phyloP scores from a whole-genome alignment of 2,797 vertebrate genomes.

The Intellagama lesueurii region DNA sequence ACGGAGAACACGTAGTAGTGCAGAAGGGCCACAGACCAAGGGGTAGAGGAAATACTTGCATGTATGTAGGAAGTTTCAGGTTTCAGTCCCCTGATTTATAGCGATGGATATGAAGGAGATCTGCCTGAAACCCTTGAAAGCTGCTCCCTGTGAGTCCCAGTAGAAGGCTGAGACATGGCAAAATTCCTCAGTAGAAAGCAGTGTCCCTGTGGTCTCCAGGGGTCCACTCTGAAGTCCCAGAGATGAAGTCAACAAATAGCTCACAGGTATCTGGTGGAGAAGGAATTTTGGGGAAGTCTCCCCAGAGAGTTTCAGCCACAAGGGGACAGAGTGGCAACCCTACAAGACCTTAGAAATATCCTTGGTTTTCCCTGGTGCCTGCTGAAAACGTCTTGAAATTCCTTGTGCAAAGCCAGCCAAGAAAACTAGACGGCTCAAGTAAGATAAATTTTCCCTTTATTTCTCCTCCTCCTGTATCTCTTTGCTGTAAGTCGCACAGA shows the following conservation, averaged over 20 bases:
- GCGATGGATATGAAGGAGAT: too few species aligned
- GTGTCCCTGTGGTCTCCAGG: too few species aligned
- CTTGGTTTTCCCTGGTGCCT: neutral
- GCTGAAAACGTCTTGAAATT: neutral
- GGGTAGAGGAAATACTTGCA: too few species aligned
- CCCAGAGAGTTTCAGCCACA: neutral
- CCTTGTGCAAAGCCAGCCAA: fast-evolving
- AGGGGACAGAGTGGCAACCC: neutral
- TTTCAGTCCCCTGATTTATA: too few species aligned
- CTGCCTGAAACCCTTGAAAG: too few species aligned
- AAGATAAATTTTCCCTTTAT: neutral
- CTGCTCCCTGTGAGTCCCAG: too few species aligned
- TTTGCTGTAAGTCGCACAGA: slow-evolving; percentile 50
- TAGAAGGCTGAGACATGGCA: too few species aligned
- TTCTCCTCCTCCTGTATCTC: slow-evolving; percentile 34
- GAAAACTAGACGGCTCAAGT: fast-evolving
- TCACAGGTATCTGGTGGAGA: neutral
- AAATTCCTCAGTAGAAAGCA: too few species aligned
- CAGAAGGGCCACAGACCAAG: too few species aligned
- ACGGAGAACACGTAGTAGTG: neutral
- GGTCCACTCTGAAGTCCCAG: neutral
- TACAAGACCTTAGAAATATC: neutral
- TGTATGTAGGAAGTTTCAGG: too few species aligned
- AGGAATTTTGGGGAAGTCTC: too few species aligned
- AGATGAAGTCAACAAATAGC: neutral